Base-by-base conservation (phyloP, 2,888 invertebrate species). In the Nomada hirtipes region DNA sequence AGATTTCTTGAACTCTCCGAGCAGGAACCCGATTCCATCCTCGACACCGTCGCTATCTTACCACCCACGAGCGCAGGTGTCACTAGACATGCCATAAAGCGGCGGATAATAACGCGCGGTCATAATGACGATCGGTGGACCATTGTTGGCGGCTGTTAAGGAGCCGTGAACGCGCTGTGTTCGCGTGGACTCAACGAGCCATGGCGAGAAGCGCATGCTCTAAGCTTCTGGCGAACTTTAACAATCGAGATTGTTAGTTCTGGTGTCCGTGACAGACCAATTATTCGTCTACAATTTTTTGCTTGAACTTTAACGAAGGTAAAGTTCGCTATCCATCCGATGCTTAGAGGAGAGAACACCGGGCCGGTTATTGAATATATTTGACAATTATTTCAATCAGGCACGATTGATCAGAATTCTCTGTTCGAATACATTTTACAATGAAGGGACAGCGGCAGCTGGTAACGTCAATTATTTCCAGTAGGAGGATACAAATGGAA, bases 171-270 rank as follows among this genome's bases (percentile, higher is more conserved):
- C 88, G 89, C 84, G 82, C 83, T 79, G 81, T 79, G 89, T 84
- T 90, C 90, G 91, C 90, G 89, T 89, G 89, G 89, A 87, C 86
- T 89, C 90, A 91, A 91, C 91, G 91, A 91, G 86, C 86, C 91
- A 91, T 91, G 71, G 84, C 90, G 84, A 89, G 86, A 83, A 83
- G 85, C 83, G 89, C 87, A 87, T 87, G 89, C 75, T 72, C 76
- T 61, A 20, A 55, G 85, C 75, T 87, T 85, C 85, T 77, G 74
- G 59, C 85, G 68, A 64, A 61, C 67, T 61, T 85, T 76, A 79
- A 71, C 77, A 76, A 87, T 84, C 84, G 81, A 29, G 63, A 82
- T 82, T 76, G 76, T 79, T 73, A 55, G 67, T 71, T 68, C 71
- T 73, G 73, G 67, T 47, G 71, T 86, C 59, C 72, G 9, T 20